A percentile compares a stretch with the other conserved stretches of the same genome.
These are phyloP conservation scores for Huso huso DNA, from an alignment of 2,797 vertebrate genomes.

Conservation along the genomic window DNA sequence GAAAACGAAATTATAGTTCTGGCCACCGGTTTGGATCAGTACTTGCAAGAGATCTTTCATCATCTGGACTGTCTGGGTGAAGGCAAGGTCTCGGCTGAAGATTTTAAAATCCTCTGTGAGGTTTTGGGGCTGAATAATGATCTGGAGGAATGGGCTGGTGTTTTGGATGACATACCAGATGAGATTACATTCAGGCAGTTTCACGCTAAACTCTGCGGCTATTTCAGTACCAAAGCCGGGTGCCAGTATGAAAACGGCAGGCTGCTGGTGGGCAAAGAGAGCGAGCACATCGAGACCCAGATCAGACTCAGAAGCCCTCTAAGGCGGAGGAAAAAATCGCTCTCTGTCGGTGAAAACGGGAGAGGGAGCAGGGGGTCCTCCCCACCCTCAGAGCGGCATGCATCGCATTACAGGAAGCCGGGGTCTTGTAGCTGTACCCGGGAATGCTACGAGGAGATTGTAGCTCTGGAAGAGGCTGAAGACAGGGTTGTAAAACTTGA, in stretches of 20 bases:
- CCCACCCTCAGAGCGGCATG: constrained; percentile 28
- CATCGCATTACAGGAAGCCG: constrained; percentile 36
- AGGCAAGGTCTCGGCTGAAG: constrained; percentile 66
- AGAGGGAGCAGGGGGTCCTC: constrained; percentile 24
- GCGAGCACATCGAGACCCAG: constrained; percentile 81
- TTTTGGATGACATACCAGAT: constrained; percentile 50
- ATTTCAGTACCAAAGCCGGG: constrained; percentile 75
- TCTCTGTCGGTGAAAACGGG: constrained; percentile 17
- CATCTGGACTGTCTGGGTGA: constrained; percentile 78
- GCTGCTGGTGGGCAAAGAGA: constrained; percentile 71
- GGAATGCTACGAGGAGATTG: constrained; percentile 74
- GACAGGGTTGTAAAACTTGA: constrained; percentile 67
- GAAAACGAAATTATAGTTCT: constrained; percentile 84
- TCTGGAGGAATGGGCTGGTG: constrained; percentile 56
- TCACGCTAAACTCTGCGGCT: constrained; percentile 80
- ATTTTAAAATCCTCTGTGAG: constrained; percentile 72
- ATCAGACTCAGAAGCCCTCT: constrained; percentile 78
- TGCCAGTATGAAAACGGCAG: constrained; percentile 54
- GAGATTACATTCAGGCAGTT: constrained; percentile 80
- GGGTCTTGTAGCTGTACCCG: constrained; percentile 47
- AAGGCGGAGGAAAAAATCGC: constrained; percentile 51
- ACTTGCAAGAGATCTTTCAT: constrained; percentile 86
- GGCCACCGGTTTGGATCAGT: constrained; percentile 82
- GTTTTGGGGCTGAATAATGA: constrained; percentile 66
- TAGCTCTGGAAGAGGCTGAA: constrained; percentile 69